Evolutionary conservation across 2,888 invertebrate genomes (phyloP), one percentile per base, ranked within the genome.

Genomic region (Cenopis cana): DNA sequence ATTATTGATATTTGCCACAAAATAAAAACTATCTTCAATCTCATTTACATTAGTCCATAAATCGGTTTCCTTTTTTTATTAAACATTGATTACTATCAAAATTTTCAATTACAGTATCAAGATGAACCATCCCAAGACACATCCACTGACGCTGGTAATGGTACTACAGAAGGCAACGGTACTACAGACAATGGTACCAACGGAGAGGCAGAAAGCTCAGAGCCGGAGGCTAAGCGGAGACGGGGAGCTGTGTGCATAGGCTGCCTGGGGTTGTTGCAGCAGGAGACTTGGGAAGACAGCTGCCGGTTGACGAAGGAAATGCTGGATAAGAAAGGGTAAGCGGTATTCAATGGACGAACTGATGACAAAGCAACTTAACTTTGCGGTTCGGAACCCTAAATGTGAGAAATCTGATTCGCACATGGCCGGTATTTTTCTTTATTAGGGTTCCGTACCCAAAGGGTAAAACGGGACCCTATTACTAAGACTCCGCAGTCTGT

Each of bases 231-330:
- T 36, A 95, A 95, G 81, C 90, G 89, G 73, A 79, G 85, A 8
- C 95, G 95, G 74, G 74, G 82, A 0, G 91, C 89, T 75, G 87
- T 94, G 0, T 98, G 98, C 79, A 85, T 94, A 0, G 94, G 95
- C 62, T 98, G 98, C 81, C 87, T 98, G 8, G 97, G 96, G 0
- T 88, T 97, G 8, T 93, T 98, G 65, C 95, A 96, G 79, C 90
- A 94, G 68, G 85, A 89, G 18, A 90, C 93, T 46, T 95, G 96
- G 88, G 86, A 92, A 4, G 87, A 92, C 29, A 90, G 94, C 61
- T 88, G 94, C 64, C 85, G 91, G 2, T 88, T 93, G 74, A 91
- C 95, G 14, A 86, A 95, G 69, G 88, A 94, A 12, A 84, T 89
- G n/a, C 86, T 95, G 33, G 82, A 94, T 10, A 87, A 90, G 74